phyloP scores from a whole-genome alignment of 2,888 invertebrate species.

The Tinea trinotella region DNA sequence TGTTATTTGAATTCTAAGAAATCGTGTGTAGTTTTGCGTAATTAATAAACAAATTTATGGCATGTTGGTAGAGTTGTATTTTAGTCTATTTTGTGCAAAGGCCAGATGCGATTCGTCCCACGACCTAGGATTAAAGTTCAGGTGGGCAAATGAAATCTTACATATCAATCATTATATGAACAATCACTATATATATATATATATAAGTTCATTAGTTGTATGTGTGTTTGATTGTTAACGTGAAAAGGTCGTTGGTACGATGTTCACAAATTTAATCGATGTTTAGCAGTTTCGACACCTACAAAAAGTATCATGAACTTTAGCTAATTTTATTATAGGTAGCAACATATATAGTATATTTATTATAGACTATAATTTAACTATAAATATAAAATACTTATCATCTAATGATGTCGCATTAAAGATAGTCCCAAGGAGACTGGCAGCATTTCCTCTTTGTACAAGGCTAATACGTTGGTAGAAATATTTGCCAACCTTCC shows the following conservation, averaged over 20 bases:
- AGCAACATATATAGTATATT: too few relatives aligned
- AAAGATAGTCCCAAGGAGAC: too few relatives aligned
- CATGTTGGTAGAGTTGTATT: background rate
- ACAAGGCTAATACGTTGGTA: too few relatives aligned
- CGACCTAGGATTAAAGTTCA: slow-evolving; percentile 37
- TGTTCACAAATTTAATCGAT: background rate
- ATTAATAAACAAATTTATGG: background rate
- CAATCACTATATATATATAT: slow-evolving; percentile 18
- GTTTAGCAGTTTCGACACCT: background rate
- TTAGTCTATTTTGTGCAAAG: slow-evolving; percentile 13
- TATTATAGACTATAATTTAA: too few relatives aligned
- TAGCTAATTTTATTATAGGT: too few relatives aligned
- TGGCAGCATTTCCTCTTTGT: too few relatives aligned
- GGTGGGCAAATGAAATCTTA: slow-evolving; percentile 44
- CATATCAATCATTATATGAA: slow-evolving; percentile 38
- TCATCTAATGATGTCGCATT: too few relatives aligned
- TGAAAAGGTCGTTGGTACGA: background rate
- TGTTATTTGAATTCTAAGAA: background rate
- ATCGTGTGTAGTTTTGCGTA: background rate
- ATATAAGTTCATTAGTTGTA: slow-evolving; percentile 8
- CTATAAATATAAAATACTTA: too few relatives aligned
- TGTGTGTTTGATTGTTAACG: background rate
- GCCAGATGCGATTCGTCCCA: slow-evolving; percentile 25
- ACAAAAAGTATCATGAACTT: too few relatives aligned
- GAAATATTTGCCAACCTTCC: too few relatives aligned